phyloP scores from a whole-genome alignment of 2,888 invertebrate genomes.

The Erpobdella octoculata region DNA sequence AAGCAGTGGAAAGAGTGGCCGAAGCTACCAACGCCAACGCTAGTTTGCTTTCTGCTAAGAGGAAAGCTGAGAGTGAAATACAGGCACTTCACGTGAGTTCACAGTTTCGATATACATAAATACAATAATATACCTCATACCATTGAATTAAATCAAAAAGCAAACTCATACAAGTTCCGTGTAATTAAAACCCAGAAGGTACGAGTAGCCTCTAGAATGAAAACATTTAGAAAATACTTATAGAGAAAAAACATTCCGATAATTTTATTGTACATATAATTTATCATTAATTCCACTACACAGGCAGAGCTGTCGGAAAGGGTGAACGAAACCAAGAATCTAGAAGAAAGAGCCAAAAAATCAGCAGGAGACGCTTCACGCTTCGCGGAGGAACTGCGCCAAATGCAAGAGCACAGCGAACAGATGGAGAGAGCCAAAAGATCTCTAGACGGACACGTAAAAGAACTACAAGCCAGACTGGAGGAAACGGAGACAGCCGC shows the following conservation, averaged over 20 bases:
- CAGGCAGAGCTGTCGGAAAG: conserved; percentile 91
- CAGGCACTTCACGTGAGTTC: conserved; percentile 26
- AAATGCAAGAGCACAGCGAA: conserved; percentile 26
- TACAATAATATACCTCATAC: no score
- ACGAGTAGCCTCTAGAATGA: no score
- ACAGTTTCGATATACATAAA: background rate
- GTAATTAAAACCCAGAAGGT: no score
- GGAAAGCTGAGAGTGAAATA: conserved; percentile 27
- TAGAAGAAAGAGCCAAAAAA: conserved; percentile 67
- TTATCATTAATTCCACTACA: background rate
- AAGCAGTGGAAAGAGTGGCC: conserved; percentile 25
- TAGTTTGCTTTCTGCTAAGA: conserved; percentile 20
- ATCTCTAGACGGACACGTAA: conserved; percentile 24
- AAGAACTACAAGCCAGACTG: conserved; percentile 27
- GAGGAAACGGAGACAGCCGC: conserved; percentile 32
- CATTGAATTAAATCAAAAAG: no score
- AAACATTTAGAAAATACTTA: no score
- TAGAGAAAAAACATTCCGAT: no score
- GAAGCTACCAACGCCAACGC: conserved; percentile 21
- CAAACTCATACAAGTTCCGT: no score
- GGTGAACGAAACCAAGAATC: conserved; percentile 92
- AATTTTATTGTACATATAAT: no score
- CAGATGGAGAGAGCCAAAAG: conserved; percentile 26
- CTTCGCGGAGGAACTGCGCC: conserved; percentile 54
- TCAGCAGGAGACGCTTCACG: conserved; percentile 74